Conservation (phyloP, 2,797 vertebrate species). For the Enteromius afrohamiltoni region DNA sequence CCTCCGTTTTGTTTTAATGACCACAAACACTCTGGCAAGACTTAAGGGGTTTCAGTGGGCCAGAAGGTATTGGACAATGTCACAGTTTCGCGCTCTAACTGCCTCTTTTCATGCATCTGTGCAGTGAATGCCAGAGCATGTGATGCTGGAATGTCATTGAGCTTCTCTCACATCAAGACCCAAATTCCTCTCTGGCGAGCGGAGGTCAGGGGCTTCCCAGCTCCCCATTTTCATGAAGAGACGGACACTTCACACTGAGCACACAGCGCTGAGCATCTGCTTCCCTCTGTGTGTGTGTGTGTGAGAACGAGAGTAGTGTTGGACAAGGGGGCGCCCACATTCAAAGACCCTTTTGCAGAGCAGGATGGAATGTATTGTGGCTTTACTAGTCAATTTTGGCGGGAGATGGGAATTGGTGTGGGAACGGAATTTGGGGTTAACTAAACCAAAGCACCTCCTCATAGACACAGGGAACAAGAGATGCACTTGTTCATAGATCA, state of each 20-base stretch:
- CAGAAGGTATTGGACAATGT: conserved; percentile 59
- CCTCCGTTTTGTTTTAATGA: conserved; percentile 43
- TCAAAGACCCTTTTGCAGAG: conserved; percentile 64
- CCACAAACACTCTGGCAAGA: conserved; percentile 51
- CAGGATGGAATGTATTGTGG: conserved; percentile 62
- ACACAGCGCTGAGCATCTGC: conserved; percentile 66
- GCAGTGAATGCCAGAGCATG: conserved; percentile 60
- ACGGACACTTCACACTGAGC: conserved; percentile 57
- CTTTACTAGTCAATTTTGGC: conserved; percentile 55
- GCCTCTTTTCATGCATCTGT: conserved; percentile 51
- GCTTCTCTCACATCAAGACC: conserved; percentile 59
- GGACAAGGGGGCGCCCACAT: conserved; percentile 46
- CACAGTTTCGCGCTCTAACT: conserved; percentile 61
- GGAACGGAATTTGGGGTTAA: conserved; percentile 62
- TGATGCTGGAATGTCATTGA: conserved; percentile 70
- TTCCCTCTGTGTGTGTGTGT: conserved; percentile 46
- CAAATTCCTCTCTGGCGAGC: conserved; percentile 44
- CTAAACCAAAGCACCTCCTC: conserved; percentile 19
- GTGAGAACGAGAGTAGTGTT: conserved; percentile 22
- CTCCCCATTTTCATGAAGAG: conserved; percentile 56
- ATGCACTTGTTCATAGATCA: conserved; percentile 23
- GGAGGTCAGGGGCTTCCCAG: conserved; percentile 71
- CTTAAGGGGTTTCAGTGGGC: conserved; percentile 49
- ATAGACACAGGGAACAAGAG: conserved; percentile 2
- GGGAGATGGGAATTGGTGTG: conserved; percentile 60